Base-by-base conservation (phyloP, 2,113 vertebrate genomes). In the Cynocephalus volans region DNA sequence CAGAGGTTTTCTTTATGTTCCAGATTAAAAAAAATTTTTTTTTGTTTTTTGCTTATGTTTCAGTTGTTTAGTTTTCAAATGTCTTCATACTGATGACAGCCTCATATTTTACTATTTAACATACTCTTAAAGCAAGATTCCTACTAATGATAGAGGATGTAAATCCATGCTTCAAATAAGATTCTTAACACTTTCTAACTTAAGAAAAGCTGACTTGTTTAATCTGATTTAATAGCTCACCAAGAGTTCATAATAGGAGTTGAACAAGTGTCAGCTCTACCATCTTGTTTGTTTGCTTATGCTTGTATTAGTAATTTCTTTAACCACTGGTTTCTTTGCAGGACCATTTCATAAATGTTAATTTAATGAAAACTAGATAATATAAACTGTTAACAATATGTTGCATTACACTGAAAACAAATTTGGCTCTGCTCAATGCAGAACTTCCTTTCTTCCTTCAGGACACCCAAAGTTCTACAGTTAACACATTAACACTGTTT, bases 311-410 rank as follows among this genome's bases (percentile, higher is more conserved):
- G 28, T 75, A 84, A 64, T 77, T 82, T 92, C 87, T 91, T 93
- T 67, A 84, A 56, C 73, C 54, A 56, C 24, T 80, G 69, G 33
- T 89, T 97, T 90, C 82, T 84, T 80, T 75, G 52, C 31, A 95
- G 60, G 54, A 91, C 24, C 77, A 76, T 88, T 88, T 48, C 87
- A 28, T 90, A 84, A 93, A 81, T 45, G 15, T 41, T 58, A 62
- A 15, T 85, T 93, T 88, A 93, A 96, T 67, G 73, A 96, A 94
- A 96, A 88, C 18, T 92, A 21, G 5, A 48, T 72, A 95, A 72
- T 73, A 91, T 81, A 92, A 81, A 84, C 50, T 73, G 21, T 54
- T 82, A 93, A 33, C 26, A 93, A 33, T 12, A 81, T 33, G 45
- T 56, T 54, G 65, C 31, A 84, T 88, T 50, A 84, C 8, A 80